Evolutionary conservation across 1,140 invertebrate genomes (phyloP).

Genomic region (Tribolium castaneum): DNA sequence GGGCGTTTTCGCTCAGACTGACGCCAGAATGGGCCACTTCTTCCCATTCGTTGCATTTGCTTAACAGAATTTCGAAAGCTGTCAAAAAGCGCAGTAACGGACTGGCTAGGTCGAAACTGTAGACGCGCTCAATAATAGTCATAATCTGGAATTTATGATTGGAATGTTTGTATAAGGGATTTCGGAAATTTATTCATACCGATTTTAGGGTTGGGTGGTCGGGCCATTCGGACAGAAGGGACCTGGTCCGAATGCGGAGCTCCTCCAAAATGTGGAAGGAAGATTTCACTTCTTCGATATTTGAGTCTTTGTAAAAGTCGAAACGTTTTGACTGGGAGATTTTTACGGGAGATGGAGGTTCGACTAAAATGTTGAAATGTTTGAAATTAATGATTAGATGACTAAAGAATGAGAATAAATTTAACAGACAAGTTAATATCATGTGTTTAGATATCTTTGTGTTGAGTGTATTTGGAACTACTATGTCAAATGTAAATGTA

Average conservation of each 20-base stretch:
- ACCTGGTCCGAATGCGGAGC: conserved; percentile 72
- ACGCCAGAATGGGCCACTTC: conserved; percentile 88
- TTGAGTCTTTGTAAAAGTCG: conserved; percentile 91
- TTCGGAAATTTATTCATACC: conserved; percentile 66
- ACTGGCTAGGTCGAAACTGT: conserved; percentile 81
- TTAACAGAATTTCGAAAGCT: conserved; percentile 88
- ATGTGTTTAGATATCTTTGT: too few species aligned
- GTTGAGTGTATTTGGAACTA: too few species aligned
- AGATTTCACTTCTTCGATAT: conserved; percentile 80
- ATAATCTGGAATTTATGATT: conserved; percentile 52
- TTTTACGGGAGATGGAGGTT: conserved; percentile 43
- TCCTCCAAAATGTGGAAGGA: conserved; percentile 76
- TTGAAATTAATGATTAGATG: neutral
- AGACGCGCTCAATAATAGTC: conserved; percentile 78
- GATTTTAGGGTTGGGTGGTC: conserved; percentile 89
- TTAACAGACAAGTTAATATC: too few species aligned
- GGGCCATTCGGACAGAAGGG: conserved; percentile 86
- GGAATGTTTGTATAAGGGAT: neutral
- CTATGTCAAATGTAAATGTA: too few species aligned
- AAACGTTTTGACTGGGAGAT: conserved; percentile 59
- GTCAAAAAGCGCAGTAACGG: conserved; percentile 90
- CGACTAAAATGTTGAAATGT: conserved; percentile 39
- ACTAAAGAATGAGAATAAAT: too few species aligned
- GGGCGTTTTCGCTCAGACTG: conserved; percentile 78
- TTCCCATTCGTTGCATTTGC: conserved; percentile 91